Evolutionary conservation across 1,140 invertebrate species (phyloP).

Genomic region (Papilio machaon): DNA sequence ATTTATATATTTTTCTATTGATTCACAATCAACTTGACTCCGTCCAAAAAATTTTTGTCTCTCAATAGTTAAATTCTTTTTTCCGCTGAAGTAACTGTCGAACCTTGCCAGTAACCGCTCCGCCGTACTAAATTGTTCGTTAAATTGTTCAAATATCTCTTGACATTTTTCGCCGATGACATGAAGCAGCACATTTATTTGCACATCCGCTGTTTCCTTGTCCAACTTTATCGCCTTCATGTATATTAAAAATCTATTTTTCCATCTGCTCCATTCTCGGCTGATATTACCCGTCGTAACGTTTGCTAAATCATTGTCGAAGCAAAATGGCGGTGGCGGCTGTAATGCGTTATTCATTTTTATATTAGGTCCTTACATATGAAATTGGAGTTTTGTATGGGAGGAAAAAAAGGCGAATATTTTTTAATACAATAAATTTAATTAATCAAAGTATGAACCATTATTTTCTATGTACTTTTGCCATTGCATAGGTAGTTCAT

Average conservation of each 20-base stretch:
- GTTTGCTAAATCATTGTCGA: constrained; percentile 11
- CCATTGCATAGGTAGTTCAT: too few species aligned
- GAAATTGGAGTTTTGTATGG: too few species aligned
- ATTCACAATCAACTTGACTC: constrained; percentile 45
- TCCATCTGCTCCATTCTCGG: constrained; percentile 45
- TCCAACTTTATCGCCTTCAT: constrained; percentile 44
- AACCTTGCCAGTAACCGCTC: constrained; percentile 41
- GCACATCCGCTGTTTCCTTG: constrained; percentile 42
- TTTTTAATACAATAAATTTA: too few species aligned
- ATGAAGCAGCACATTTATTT: constrained; percentile 50
- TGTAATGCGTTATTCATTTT: too few species aligned
- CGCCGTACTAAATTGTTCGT: constrained; percentile 44
- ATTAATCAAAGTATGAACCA: too few species aligned
- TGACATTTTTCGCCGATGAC: constrained; percentile 46
- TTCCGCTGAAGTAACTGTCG: constrained; percentile 47
- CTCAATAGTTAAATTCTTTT: constrained; percentile 50
- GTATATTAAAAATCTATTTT: constrained; percentile 46
- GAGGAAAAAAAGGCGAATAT: too few species aligned
- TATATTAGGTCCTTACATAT: too few species aligned
- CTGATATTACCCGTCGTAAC: constrained; percentile 14
- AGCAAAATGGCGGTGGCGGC: constrained; percentile 19
- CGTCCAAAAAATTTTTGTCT: constrained; percentile 51
- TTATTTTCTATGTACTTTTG: too few species aligned
- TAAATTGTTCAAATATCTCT: constrained; percentile 48
- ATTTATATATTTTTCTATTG: constrained; percentile 48